phyloP scores from a whole-genome alignment of 2,888 invertebrate genomes.

The Eristalis pertinax region DNA sequence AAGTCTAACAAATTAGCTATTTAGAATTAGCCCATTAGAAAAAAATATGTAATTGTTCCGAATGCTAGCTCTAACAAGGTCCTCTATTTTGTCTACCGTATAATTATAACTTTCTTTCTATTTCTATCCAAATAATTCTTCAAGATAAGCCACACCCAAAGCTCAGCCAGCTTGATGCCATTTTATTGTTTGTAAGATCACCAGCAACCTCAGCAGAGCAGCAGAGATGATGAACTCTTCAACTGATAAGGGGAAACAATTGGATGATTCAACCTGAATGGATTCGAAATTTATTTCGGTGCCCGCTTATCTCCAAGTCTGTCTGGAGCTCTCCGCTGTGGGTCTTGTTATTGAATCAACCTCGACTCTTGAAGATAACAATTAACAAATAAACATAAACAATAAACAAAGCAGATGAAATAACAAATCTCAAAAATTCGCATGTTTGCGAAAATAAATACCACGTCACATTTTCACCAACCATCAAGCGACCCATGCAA shows the following conservation, averaged over 20 bases:
- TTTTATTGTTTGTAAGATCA: background rate
- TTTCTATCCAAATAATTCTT: too few relatives aligned
- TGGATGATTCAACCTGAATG: background rate
- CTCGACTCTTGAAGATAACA: background rate
- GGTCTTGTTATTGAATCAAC: background rate
- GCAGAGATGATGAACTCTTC: background rate
- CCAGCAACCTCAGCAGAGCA: background rate
- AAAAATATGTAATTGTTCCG: too few relatives aligned
- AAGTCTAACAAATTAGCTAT: too few relatives aligned
- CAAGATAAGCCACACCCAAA: background rate
- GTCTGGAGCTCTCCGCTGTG: background rate
- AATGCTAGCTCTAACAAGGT: too few relatives aligned
- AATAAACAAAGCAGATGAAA: background rate
- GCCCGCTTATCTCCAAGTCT: background rate
- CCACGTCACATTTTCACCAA: background rate
- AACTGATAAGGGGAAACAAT: background rate
- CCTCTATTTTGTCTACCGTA: too few relatives aligned
- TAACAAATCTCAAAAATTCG: background rate
- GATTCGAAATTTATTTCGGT: background rate
- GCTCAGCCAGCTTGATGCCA: background rate
- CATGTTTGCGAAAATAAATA: too few relatives aligned
- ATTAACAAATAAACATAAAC: background rate
- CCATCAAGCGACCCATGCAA: background rate
- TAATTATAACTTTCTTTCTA: too few relatives aligned
- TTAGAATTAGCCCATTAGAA: too few relatives aligned